These are phyloP conservation scores for Oasisia sp. DNA, from an alignment of 2,888 invertebrate species.

Conservation along the genomic window DNA sequence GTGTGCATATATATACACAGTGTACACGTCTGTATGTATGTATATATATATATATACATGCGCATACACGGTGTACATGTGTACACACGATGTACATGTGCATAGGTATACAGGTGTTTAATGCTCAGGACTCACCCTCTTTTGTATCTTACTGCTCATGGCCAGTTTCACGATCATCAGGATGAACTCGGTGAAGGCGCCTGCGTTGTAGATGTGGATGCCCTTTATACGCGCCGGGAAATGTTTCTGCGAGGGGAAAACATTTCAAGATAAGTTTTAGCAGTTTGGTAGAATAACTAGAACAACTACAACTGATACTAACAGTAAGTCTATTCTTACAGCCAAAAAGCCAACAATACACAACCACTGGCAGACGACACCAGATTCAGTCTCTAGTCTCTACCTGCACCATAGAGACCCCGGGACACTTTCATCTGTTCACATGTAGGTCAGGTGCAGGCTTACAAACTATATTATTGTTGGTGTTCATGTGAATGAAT, in stretches of 20 bases:
- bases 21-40: not conserved
- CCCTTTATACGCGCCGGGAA: conserved; percentile 46
- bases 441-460: too few species aligned
- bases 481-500: too few species aligned
- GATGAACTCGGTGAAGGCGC: conserved; percentile 45
- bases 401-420: too few species aligned
- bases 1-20: not conserved
- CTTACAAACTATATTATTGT: too few species aligned
- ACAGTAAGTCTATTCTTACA: not conserved
- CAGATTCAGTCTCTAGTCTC: too few species aligned
- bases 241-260: conserved; percentile 42
- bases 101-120: not conserved
- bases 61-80: not conserved
- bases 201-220: conserved; percentile 46
- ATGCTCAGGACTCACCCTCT: conserved; percentile 32
- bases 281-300: too few species aligned
- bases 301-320: too few species aligned
- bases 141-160: conserved; percentile 35
- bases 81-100: not conserved
- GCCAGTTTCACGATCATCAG: conserved; percentile 42
- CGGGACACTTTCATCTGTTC: too few species aligned
- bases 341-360: too few species aligned
- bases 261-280: not conserved
- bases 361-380: too few species aligned
- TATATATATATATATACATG: not conserved